A percentile compares a stretch with the other conserved stretches of the same genome.
These are phyloP conservation scores for Gadopsis marmoratus DNA, from an alignment of 2,797 vertebrate genomes.

Conservation along the genomic window DNA sequence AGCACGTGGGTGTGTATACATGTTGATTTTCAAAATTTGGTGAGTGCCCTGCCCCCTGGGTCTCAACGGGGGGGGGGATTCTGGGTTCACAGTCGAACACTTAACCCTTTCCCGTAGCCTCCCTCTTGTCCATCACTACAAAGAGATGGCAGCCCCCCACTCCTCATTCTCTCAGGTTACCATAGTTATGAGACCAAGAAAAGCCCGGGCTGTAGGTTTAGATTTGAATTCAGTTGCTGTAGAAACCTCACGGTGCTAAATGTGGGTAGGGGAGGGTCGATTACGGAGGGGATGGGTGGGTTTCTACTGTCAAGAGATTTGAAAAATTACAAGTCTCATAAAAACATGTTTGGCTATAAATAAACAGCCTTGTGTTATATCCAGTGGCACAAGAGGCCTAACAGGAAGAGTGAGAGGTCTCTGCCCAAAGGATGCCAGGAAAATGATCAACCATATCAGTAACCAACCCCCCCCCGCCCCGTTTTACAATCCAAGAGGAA, in stretches of 20 bases:
- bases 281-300: slow-evolving; percentile 25
- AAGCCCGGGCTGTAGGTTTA: slow-evolving; percentile 80
- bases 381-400: slow-evolving; percentile 28
- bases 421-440: neutral
- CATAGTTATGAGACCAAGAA: slow-evolving; percentile 82
- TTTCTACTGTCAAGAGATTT: slow-evolving; percentile 73
- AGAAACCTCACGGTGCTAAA: slow-evolving; percentile 72
- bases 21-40: slow-evolving; percentile 82
- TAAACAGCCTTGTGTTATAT: slow-evolving; percentile 42
- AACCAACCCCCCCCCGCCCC: slow-evolving; percentile 6
- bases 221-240: slow-evolving; percentile 87
- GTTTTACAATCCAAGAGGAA: slow-evolving; percentile 41
- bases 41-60: slow-evolving; percentile 63
- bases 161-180: slow-evolving; percentile 84
- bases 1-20: slow-evolving; percentile 68
- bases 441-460: slow-evolving; percentile 25
- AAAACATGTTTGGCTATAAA: slow-evolving; percentile 69
- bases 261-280: slow-evolving; percentile 55
- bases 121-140: slow-evolving; percentile 80
- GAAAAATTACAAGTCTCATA: slow-evolving; percentile 76
- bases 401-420: slow-evolving; percentile 27
- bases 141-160: slow-evolving; percentile 71
- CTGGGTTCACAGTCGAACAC: slow-evolving; percentile 70
- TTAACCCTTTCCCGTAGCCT: slow-evolving; percentile 80
- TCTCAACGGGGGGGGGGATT: slow-evolving; percentile 59